Conservation (phyloP, 92 coral and sea anemone genomes). For the Epizoanthus stellaris region DNA sequence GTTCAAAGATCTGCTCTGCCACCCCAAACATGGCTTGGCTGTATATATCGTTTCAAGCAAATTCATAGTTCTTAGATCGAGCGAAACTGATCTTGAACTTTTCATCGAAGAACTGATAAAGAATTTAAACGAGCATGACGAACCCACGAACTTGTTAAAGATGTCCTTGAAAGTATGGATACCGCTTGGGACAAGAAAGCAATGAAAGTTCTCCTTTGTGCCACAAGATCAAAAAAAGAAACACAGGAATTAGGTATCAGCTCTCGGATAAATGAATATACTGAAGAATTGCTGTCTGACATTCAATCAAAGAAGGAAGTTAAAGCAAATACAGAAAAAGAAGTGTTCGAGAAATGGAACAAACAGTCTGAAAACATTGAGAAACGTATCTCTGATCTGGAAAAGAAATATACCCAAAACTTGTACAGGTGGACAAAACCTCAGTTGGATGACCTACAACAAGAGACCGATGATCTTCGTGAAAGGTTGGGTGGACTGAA, state of each 20-base stretch:
- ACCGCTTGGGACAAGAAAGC: constrained; percentile 49
- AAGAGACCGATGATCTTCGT: not conserved
- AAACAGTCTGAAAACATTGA: too few relatives aligned
- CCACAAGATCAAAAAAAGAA: constrained; percentile 43
- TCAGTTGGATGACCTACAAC: not conserved
- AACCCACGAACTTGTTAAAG: constrained; percentile 32
- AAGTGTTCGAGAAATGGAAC: too few relatives aligned
- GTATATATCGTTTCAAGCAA: constrained; percentile 12
- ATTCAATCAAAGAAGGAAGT: not conserved
- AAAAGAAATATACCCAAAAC: not conserved
- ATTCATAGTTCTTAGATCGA: constrained; percentile 8
- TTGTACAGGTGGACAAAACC: not conserved
- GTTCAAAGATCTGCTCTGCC: constrained; percentile 13
- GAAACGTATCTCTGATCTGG: too few relatives aligned
- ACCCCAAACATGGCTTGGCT: constrained; percentile 4
- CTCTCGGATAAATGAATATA: constrained; percentile 29
- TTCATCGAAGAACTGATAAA: constrained; percentile 7
- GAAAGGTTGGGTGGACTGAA: not conserved
- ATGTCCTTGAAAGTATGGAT: constrained; percentile 50
- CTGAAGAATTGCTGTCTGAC: not conserved
- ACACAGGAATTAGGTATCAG: constrained; percentile 39
- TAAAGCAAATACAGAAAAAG: too few relatives aligned
- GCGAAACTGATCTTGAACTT: constrained; percentile 8
- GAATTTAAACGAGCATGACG: not conserved
- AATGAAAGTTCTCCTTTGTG: constrained; percentile 43